Percentiles rank a stretch among this genome's conserved stretches.
These are phyloP conservation scores for Phrynocephalus vlangalii DNA, from an alignment of 2,797 vertebrate genomes.

Conservation along the genomic window DNA sequence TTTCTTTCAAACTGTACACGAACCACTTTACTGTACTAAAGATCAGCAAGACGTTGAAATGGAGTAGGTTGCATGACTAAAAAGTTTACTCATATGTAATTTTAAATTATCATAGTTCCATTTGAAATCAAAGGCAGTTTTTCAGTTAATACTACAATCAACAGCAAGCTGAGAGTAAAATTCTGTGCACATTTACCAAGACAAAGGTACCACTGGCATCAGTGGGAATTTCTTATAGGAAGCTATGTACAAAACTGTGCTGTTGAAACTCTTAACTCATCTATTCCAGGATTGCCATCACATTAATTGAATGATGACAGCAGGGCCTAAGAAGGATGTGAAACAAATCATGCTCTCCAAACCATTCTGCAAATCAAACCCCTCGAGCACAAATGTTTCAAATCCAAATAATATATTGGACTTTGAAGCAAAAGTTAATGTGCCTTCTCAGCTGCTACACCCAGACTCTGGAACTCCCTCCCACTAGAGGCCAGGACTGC, in stretches of 20 bases:
- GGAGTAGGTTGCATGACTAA: conserved; percentile 22
- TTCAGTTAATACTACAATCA: conserved; percentile 38
- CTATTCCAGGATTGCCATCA: conserved; percentile 49
- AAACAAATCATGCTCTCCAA: conserved; percentile 57
- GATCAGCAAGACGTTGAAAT: conserved; percentile 48
- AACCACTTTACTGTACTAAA: conserved; percentile 50
- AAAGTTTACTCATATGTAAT: conserved; percentile 25
- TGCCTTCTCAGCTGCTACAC: conserved; percentile 16
- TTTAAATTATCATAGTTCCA: conserved; percentile 31
- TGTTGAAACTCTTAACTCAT: conserved; percentile 37
- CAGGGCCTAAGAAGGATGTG: conserved; percentile 26
- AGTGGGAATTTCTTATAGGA: not conserved
- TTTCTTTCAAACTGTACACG: conserved; percentile 37
- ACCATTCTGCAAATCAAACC: conserved; percentile 38
- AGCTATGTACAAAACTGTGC: not conserved
- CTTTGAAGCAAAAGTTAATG: conserved; percentile 56
- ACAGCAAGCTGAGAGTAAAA: conserved; percentile 33
- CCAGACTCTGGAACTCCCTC: no score
- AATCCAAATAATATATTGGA: conserved; percentile 54
- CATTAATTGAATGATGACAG: conserved; percentile 49
- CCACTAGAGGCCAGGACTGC: no score
- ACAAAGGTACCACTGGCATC: not conserved
- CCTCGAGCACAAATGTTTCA: conserved; percentile 49
- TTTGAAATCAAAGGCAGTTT: conserved; percentile 15
- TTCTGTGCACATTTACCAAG: not conserved